Evolutionary conservation across 2,888 invertebrate genomes (phyloP), one percentile per base, ranked within the genome.

Genomic region (Sphaerophoria taeniata): DNA sequence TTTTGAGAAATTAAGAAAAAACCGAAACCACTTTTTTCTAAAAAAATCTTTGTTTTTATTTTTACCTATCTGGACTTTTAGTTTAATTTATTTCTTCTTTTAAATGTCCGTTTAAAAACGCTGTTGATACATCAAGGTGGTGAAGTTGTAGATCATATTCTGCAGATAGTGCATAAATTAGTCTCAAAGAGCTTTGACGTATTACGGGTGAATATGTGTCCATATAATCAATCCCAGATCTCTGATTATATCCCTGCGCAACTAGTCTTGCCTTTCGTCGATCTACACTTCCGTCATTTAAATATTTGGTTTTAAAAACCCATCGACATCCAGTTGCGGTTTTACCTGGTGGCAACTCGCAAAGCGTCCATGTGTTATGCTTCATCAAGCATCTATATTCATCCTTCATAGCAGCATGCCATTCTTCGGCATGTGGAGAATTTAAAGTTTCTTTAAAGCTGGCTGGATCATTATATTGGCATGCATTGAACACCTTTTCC

Each of bases 361-460:
- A 87, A 14, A 14, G 56, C 0, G 24, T 81, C 88, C 88, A 87
- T 4, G 87, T 80, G 7, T 73, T 36, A 56, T 87, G 80, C 65
- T 88, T 72, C 31, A 83, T 80, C 31, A 70, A 34, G 24, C 51
- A 51, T 7, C 24, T 16, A 3, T 87, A 87, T 67, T 89, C 89
- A 53, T 85, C 72, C 43, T 88, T 55, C 87, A 89, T 88, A 9
- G 88, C 70, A 2, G 2, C 14, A 24, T 39, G 16, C 67, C 67
- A 67, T 51, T 51, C 65, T 16, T 33, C 34, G 4, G 51, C 65
- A 49, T 65, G 16, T 0, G 24, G 36, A 3, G 51, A 51, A 12
- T 39, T 73, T n/a, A 6, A 24, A 0, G 16, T 0, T 58, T 78
- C 33, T 67, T 16, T 24, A 31, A 56, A 79, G 53, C 12, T 56